phyloP scores from a whole-genome alignment of 2,113 vertebrate genomes.

The Eptesicus fuscus region DNA sequence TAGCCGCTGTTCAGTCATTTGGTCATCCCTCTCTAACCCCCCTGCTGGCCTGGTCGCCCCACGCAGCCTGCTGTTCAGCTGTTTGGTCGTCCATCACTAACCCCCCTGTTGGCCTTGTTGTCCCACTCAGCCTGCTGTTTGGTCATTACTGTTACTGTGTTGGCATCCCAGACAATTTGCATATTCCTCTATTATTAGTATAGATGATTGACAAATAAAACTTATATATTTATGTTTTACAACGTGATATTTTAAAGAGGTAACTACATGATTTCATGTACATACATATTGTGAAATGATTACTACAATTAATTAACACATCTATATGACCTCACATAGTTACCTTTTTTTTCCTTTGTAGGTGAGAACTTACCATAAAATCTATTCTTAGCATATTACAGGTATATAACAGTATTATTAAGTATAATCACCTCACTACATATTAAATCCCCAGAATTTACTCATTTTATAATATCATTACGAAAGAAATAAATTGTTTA shows the following conservation, averaged over 20 bases:
- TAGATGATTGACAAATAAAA: neutral
- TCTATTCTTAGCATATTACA: neutral
- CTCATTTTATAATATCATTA: neutral
- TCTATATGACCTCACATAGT: neutral
- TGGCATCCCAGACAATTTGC: too few relatives aligned
- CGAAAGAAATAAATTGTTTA: neutral
- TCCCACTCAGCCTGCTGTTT: too few relatives aligned
- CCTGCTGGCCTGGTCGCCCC: too few relatives aligned
- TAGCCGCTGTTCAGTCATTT: too few relatives aligned
- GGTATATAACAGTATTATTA: neutral
- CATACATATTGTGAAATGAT: neutral
- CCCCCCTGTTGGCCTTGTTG: too few relatives aligned
- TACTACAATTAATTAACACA: neutral
- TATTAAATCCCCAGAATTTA: neutral
- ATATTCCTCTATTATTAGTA: too few relatives aligned
- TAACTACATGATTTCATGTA: neutral
- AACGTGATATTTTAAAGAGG: neutral
- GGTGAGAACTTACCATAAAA: neutral
- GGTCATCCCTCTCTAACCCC: too few relatives aligned
- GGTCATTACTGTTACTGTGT: too few relatives aligned
- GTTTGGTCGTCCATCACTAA: too few relatives aligned
- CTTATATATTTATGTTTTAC: neutral
- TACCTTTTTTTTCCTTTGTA: neutral
- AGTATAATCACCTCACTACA: neutral
- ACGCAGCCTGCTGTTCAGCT: too few relatives aligned